These are phyloP conservation scores for Cancer borealis DNA, from an alignment of 2,888 invertebrate genomes.

Conservation along the genomic window DNA sequence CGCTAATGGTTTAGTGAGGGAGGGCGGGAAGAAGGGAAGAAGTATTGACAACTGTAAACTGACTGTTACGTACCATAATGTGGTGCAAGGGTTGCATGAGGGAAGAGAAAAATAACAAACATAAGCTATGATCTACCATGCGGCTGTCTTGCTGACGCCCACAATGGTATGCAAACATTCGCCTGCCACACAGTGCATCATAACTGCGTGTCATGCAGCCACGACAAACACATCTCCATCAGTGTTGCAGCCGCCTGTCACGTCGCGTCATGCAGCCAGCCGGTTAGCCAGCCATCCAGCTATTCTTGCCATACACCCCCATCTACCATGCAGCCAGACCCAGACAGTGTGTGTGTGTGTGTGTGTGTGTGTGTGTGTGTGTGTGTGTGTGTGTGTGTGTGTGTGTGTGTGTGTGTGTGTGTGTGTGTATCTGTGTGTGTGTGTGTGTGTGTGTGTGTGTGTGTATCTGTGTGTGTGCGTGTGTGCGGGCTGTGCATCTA, in stretches of 20 bases:
- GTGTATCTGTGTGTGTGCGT: neutral
- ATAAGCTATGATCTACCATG: constrained; percentile 47
- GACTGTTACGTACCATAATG: constrained; percentile 46
- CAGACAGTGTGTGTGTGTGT: neutral
- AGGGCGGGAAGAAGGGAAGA: neutral
- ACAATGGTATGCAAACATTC: neutral
- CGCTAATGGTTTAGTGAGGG: neutral
- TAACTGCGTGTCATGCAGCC: neutral
- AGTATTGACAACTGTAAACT: neutral
- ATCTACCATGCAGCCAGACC: constrained; percentile 13
- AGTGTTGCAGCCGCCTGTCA: neutral
- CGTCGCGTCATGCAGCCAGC: constrained; percentile 13
- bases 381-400: neutral
- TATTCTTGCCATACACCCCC: neutral
- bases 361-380: neutral
- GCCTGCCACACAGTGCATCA: neutral
- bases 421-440: neutral
- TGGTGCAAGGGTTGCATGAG: constrained; percentile 49
- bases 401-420: neutral
- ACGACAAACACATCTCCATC: neutral
- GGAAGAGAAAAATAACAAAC: constrained; percentile 30
- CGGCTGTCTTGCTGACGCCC: neutral
- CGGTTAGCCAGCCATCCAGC: neutral
- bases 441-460: neutral
- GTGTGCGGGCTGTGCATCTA: neutral